Evolutionary conservation across 2,113 vertebrate species (phyloP).

Genomic region (Brachionichthys hirsutus): DNA sequence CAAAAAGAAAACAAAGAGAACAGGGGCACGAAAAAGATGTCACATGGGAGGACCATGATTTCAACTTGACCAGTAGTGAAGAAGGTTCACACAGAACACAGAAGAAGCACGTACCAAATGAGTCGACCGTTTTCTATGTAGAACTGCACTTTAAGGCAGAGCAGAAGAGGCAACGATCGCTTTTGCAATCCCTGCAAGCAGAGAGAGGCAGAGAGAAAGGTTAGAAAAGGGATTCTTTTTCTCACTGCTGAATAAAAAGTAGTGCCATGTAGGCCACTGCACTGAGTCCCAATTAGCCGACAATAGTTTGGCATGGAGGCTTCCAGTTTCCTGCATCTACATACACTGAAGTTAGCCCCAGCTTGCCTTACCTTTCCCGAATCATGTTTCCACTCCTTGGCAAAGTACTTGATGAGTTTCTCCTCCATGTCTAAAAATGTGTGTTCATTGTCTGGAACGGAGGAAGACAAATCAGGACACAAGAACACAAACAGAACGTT

Average conservation of each 20-base stretch:
- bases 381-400: constrained; percentile 87
- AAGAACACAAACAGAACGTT: constrained; percentile 61
- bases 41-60: constrained; percentile 17
- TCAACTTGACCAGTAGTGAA: neutral
- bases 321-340: neutral
- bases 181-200: constrained; percentile 74
- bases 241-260: constrained; percentile 28
- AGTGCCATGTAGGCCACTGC: constrained; percentile 17
- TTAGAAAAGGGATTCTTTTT: constrained; percentile 6
- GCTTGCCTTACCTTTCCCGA: constrained; percentile 74
- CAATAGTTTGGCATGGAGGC: neutral
- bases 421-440: constrained; percentile 89
- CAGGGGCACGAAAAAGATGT: neutral
- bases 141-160: constrained; percentile 87
- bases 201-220: constrained; percentile 21
- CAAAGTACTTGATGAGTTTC: constrained; percentile 88
- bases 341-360: neutral
- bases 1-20: neutral
- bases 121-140: constrained; percentile 88
- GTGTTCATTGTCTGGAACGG: constrained; percentile 83
- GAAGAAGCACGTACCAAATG: constrained; percentile 78
- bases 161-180: constrained; percentile 78
- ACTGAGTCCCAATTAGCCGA: constrained; percentile 21
- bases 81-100: neutral
- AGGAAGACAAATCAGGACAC: constrained; percentile 48